Percentiles rank a stretch among this genome's conserved stretches.
These are phyloP conservation scores for Dicrurus megarhynchus DNA, from an alignment of 2,113 vertebrate species.

Conservation along the genomic window DNA sequence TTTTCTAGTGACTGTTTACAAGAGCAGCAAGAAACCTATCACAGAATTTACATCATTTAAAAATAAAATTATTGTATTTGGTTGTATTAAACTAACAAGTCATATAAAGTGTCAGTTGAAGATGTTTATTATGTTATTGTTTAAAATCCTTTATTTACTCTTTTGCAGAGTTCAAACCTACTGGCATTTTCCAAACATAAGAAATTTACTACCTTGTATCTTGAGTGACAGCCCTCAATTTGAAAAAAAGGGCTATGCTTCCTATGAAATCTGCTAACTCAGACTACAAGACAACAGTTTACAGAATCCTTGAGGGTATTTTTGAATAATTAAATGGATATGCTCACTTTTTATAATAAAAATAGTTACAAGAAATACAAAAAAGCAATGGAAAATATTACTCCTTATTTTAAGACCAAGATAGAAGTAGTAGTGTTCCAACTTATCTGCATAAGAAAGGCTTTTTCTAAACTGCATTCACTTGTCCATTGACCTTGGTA, in stretches of 20 bases:
- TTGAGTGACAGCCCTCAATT: background rate
- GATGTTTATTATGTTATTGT: background rate
- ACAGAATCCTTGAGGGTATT: background rate
- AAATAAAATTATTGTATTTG: background rate
- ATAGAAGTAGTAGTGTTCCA: background rate
- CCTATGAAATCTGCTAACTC: background rate
- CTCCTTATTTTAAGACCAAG: background rate
- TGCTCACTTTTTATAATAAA: background rate
- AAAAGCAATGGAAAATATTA: background rate
- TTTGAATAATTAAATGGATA: background rate
- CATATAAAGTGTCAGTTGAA: background rate
- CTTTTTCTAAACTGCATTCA: background rate
- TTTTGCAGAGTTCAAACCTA: background rate
- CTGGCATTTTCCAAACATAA: background rate
- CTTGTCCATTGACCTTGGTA: background rate
- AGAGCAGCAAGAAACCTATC: background rate
- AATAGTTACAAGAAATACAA: background rate
- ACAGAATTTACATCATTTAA: background rate
- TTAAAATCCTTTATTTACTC: background rate
- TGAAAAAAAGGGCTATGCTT: background rate
- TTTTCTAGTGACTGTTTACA: background rate
- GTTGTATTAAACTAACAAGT: background rate
- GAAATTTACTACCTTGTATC: background rate
- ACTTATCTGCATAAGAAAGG: background rate
- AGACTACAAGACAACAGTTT: background rate